Base-by-base conservation (phyloP, 2,888 invertebrate genomes). In the Mythimna lalbum region DNA sequence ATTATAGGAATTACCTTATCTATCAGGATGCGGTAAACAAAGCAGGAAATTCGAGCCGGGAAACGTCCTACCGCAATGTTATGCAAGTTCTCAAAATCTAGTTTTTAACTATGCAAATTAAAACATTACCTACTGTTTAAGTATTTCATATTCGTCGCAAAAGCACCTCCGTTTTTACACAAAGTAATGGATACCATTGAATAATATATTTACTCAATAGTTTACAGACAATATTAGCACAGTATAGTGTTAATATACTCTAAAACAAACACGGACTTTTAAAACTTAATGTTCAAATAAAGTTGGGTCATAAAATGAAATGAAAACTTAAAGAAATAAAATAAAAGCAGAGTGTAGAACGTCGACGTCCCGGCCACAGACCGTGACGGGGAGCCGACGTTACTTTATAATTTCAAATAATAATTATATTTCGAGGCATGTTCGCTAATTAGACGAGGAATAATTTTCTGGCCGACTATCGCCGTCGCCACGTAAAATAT, bases 381-480 rank as follows among this genome's bases (percentile, higher is more conserved):
- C 90, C 95, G 93, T 93, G 94, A 94, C 95, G 93, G 92, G 85
- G 86, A 86, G 89, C 88, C 89, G 89, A 88, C 89, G 88, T 90
- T 90, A 69, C 91, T 90, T 92, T 91, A 92, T 92, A 92, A 93
- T 92, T 93, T 92, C 89, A 93, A 92, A 92, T 90, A 92, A 91
- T 92, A 89, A 93, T 93, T 92, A 93, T 92, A 92, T 91, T 92
- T 91, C 84, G 88, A 89, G 88, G 88, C 90, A 88, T 87, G 90
- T 87, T 84, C 89, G 86, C 91, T 94, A 93, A 94, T 94, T 94
- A 94, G 88, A 84, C 86, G 82, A 77, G 81, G 88, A 90, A 91
- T 90, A 91, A 90, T 89, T 88, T 86, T 85, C 79, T 81, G 73
- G 78, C 76, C 66, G 76, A 68, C 78, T 74, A 69, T 77, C 75